Base-by-base conservation (phyloP, 2,888 invertebrate genomes). In the Drosophila borborema region DNA sequence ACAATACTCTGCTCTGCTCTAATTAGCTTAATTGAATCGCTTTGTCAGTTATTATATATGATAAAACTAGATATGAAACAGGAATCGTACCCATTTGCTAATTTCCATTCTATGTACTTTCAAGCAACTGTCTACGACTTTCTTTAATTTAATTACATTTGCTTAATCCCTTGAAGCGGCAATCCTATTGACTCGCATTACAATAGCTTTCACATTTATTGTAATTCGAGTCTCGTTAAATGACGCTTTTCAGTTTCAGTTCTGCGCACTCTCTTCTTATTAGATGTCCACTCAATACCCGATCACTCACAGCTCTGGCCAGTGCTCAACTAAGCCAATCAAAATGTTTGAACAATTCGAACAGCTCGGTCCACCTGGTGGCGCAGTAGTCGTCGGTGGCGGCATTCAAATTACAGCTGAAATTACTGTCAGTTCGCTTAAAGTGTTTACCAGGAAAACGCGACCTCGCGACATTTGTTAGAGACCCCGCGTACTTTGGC, bases 401-500 rank as follows among this genome's bases (percentile, higher is more conserved):
- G 67, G 63, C 81, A 86, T 79, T 83, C 85, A 84, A 89, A 86
- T 86, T 89, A 89, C 81, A 83, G 74, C 75, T 74, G 69, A 86
- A 85, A 85, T 85, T 86, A 89, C 81, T 83, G 79, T 84, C 79
- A 81, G 81, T 62, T 48, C 63, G 84, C 77, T 89, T 86, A 77
- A 79, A 79, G 84, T 79, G 72, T 88, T 88, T 80, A 71, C 71
- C 58, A 64, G 69, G 28, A 45, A 53, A 63, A 58, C 70, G 72
- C 70, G 72, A 80, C 48, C 74, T 74, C 34, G 65, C 65, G 74
- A 77, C 77, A 77, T 68, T 77, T 73, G 78, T 70, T 45, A 23
- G 64, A 28, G 64, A 28, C 60, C 64, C 36, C 38, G 16, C 38
- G 16, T 18, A n/a, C 59, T 16, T 23, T 6, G 9, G 41, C 23